Conservation (phyloP, 2,113 vertebrate species). For the Opisthocomus hoazin region DNA sequence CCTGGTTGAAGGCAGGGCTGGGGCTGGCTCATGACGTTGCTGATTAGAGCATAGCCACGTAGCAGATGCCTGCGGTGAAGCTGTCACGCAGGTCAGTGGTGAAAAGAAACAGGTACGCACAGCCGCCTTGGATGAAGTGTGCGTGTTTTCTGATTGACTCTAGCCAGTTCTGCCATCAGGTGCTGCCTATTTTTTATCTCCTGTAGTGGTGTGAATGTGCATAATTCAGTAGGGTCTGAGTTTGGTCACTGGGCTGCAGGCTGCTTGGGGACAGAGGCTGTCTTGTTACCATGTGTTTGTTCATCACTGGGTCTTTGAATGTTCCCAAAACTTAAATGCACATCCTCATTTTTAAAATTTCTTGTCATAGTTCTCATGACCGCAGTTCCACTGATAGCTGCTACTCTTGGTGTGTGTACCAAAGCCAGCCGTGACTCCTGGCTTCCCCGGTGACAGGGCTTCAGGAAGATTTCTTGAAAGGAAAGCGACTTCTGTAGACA, state of each 20-base stretch:
- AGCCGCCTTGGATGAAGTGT: background rate
- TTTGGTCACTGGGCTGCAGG: background rate
- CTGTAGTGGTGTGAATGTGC: background rate
- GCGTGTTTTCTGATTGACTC: background rate
- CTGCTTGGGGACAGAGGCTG: background rate
- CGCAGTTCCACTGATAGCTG: background rate
- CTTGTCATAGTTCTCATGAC: background rate
- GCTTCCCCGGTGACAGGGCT: background rate
- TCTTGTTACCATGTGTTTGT: background rate
- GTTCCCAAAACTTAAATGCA: background rate
- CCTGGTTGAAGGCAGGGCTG: background rate
- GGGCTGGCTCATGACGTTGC: background rate
- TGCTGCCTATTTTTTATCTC: background rate
- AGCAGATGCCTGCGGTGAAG: background rate
- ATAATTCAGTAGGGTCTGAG: background rate
- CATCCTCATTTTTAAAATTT: background rate
- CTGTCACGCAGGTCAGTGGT: background rate
- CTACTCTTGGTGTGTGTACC: background rate
- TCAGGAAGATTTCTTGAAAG: background rate
- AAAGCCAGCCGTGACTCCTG: background rate
- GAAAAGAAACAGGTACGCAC: background rate
- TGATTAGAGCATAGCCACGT: background rate
- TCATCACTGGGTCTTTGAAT: background rate
- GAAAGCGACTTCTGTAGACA: background rate
- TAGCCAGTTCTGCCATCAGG: background rate